Conservation (phyloP, 2,113 vertebrate genomes). For the Barnardius zonarius region DNA sequence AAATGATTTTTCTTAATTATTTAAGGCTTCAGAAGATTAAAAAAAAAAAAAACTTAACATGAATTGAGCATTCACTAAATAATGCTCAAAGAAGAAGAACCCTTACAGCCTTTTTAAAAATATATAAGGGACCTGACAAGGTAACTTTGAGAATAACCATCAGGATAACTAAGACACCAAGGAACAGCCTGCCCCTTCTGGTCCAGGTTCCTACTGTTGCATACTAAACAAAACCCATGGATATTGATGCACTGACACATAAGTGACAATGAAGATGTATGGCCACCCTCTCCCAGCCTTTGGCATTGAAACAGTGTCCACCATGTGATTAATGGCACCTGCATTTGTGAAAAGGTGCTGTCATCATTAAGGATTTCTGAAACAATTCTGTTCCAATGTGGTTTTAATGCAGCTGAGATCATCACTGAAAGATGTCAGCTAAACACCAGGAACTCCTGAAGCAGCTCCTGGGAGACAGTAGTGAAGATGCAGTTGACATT, state of each 20-base stretch:
- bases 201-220: neutral
- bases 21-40: neutral
- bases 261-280: neutral
- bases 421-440: neutral
- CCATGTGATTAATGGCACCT: neutral
- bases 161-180: neutral
- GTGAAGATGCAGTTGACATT: neutral
- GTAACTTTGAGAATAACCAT: neutral
- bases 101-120: neutral
- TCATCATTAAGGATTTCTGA: neutral
- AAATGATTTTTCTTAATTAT: constrained; percentile 51
- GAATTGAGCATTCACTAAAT: neutral
- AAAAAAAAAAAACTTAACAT: neutral
- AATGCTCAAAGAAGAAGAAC: neutral
- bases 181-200: neutral
- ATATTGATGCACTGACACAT: neutral
- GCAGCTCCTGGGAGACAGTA: neutral
- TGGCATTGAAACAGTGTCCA: neutral
- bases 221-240: neutral
- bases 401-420: neutral
- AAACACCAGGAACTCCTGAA: neutral
- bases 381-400: neutral
- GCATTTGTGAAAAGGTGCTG: neutral
- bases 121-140: neutral
- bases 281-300: neutral